These are phyloP conservation scores for Calephelis nemesis DNA, from an alignment of 1,140 invertebrate genomes.

Conservation along the genomic window DNA sequence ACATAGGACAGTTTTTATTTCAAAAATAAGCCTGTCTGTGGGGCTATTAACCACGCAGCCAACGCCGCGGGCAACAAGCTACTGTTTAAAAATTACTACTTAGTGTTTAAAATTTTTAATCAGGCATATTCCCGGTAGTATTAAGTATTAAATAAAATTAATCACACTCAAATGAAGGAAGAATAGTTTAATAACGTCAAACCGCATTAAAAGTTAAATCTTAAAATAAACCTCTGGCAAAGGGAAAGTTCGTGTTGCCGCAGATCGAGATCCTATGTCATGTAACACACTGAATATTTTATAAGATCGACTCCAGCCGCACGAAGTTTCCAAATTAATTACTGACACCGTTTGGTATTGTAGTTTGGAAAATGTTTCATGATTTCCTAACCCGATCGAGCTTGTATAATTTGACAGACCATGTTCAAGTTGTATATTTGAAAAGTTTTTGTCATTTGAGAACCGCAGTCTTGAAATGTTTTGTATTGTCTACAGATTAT, in stretches of 20 bases:
- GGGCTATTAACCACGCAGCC: too few species aligned
- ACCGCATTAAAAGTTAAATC: constrained; percentile 16
- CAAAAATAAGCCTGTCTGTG: too few species aligned
- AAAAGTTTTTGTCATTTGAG: neutral
- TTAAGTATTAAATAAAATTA: neutral
- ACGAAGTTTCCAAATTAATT: constrained; percentile 18
- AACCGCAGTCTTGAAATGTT: too few species aligned
- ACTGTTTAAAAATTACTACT: too few species aligned
- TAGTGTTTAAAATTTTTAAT: too few species aligned
- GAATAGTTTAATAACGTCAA: constrained; percentile 6
- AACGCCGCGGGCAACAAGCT: too few species aligned
- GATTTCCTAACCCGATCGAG: constrained; percentile 13
- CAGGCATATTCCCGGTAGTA: too few species aligned
- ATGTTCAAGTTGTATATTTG: constrained; percentile 5
- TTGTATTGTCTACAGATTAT: too few species aligned
- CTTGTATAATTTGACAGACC: constrained; percentile 11
- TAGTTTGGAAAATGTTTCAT: constrained; percentile 17
- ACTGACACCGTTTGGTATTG: constrained; percentile 18
- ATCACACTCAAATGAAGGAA: neutral
- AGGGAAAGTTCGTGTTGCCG: neutral
- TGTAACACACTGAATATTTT: constrained; percentile 19
- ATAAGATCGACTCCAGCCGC: constrained; percentile 15
- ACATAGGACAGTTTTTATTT: too few species aligned
- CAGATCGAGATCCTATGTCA: neutral
- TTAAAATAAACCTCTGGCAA: constrained; percentile 16